Evolutionary conservation across 2,888 invertebrate genomes (phyloP), one percentile per base, ranked within the genome.

Genomic region (Lucinisca nassula): DNA sequence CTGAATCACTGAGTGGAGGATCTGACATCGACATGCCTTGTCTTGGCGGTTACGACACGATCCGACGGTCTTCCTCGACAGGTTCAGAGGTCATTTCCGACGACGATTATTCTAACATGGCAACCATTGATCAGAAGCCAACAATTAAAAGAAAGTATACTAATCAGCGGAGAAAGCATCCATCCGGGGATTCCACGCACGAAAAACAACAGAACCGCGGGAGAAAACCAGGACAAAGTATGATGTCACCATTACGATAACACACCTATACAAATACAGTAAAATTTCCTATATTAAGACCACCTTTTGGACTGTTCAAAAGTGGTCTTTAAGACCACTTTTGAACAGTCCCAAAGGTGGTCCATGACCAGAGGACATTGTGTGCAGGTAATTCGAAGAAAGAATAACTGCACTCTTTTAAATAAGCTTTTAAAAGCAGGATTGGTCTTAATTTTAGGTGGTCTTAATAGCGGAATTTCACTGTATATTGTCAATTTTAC

Each of bases 141-240:
- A 10, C 49, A 14, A 38, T 70, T 12, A 67, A 79, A 40, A 24
- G 58, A 58, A 77, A 38, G 24, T 55, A 67, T 76, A 77, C 82
- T 12, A 73, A 49, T 40, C 70, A 79, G 79, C 40, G 67, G 55
- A 24, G 79, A 78, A 74, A 74, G 55, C 40, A 76, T 45, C 27
- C 76, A 79, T 61, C 79, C 14, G 85, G 89, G 45, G 90, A 86
- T 67, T 67, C 67, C 1, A 35, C 67, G n/a, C 79, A 83, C 51
- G 81, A 82, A 74, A 89, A 89, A 37, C 85, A 87, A 37, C 88
- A 90, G 58, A 92, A 92, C 79, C 77, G 92, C 1, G 92, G 92
- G 40, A 80, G 92, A 75, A 92, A 92, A 79, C 91, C 89, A 3
- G 92, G 92, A 24, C 92, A 92, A 85, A 88, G 92, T 90, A 87